These are phyloP conservation scores for Microctenopoma stevenorrisi DNA, from an alignment of 2,797 vertebrate genomes.

Conservation along the genomic window DNA sequence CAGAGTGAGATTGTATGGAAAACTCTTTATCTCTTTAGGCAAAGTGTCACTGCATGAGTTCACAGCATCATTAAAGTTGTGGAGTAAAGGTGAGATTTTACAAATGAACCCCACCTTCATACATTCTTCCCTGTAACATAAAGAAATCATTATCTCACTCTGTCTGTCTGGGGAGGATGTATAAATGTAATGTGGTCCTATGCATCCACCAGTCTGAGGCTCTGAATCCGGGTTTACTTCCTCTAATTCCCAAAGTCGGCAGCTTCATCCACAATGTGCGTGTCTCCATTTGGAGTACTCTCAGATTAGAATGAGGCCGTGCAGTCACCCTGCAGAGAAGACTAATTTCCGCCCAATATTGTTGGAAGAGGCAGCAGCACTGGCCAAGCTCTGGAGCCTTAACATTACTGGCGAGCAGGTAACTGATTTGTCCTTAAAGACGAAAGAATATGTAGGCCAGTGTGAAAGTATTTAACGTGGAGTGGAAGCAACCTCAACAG, in stretches of 20 bases:
- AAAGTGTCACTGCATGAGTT: slow-evolving; percentile 1
- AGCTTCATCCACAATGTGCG: slow-evolving; percentile 13
- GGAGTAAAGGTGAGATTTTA: not conserved
- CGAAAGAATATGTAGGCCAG: slow-evolving; percentile 1
- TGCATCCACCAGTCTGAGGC: slow-evolving; percentile 5
- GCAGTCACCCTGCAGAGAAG: slow-evolving; percentile 9
- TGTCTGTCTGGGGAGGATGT: not conserved
- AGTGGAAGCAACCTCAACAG: slow-evolving; percentile 1
- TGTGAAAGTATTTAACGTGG: not conserved
- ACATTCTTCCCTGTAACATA: not conserved
- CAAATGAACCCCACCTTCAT: not conserved
- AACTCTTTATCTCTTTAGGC: slow-evolving; percentile 6
- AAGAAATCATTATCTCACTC: not conserved
- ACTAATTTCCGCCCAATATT: slow-evolving; percentile 24
- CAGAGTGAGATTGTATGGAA: slow-evolving; percentile 30
- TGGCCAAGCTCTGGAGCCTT: not conserved
- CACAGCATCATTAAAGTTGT: slow-evolving; percentile 24
- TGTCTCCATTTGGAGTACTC: slow-evolving; percentile 7
- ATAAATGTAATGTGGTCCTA: not conserved
- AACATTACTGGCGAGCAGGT: not conserved
- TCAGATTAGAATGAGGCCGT: not conserved
- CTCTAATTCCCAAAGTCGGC: slow-evolving; percentile 1
- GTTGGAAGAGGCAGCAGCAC: not conserved
- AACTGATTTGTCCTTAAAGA: slow-evolving; percentile 25
- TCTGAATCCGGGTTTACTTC: slow-evolving; percentile 25